A percentile compares a stretch with the other conserved stretches of the same genome.
Evolutionary conservation across 1,140 invertebrate species (phyloP).

Genomic region (Zaprionus lachaisei): DNA sequence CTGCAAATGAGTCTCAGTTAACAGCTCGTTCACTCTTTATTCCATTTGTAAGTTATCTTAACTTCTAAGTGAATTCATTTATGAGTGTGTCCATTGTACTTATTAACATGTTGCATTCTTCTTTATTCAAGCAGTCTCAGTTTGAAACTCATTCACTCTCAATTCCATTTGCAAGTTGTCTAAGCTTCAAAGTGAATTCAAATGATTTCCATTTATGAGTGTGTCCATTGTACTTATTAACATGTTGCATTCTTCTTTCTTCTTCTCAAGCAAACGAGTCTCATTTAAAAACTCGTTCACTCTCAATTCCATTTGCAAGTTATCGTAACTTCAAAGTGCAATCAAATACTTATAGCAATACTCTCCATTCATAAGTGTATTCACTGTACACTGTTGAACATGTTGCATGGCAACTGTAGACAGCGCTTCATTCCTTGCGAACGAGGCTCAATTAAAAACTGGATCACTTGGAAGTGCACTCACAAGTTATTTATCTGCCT

Average conservation of each 20-base stretch:
- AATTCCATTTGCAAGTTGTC: neutral
- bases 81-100: neutral
- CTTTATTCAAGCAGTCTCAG: neutral
- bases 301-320: neutral
- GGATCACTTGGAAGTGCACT: conserved; percentile 2
- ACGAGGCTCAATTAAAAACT: neutral
- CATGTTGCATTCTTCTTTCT: neutral
- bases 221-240: neutral
- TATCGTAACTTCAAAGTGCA: neutral
- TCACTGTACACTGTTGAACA: neutral
- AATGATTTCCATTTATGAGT: no score
- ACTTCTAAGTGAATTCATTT: neutral
- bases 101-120: neutral
- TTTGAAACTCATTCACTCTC: neutral
- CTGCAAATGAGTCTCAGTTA: neutral
- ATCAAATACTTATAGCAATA: neutral
- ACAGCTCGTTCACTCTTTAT: neutral
- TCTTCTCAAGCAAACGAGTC: neutral
- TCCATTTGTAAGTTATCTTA: neutral
- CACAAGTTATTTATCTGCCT: neutral
- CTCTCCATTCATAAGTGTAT: no score
- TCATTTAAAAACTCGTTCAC: neutral
- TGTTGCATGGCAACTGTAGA: neutral
- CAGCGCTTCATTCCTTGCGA: neutral
- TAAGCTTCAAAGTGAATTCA: neutral